These are phyloP conservation scores for Lutraria rhynchaena DNA, from an alignment of 1,140 invertebrate species.

Conservation along the genomic window DNA sequence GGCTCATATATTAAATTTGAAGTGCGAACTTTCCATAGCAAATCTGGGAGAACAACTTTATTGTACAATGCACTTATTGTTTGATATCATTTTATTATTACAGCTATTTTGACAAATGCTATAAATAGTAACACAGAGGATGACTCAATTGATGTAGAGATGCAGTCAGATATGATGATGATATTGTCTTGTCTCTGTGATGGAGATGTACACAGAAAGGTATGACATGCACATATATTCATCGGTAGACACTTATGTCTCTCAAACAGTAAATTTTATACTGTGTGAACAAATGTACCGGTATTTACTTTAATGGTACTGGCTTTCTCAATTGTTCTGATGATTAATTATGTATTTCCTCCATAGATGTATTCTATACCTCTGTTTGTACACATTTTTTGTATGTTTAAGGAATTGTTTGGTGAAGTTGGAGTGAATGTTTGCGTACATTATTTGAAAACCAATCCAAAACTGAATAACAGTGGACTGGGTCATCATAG, in stretches of 20 bases:
- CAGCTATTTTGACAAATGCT: slow-evolving; percentile 76
- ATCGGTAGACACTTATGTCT: too few relatives aligned
- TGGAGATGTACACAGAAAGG: slow-evolving; percentile 81
- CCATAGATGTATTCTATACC: too few relatives aligned
- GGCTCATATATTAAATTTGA: too few relatives aligned
- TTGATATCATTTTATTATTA: slow-evolving; percentile 8
- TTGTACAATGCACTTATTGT: too few relatives aligned
- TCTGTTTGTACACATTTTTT: not conserved
- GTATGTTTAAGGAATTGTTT: slow-evolving; percentile 78
- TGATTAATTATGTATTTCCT: not conserved
- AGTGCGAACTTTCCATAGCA: too few relatives aligned
- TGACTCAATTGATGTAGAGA: slow-evolving; percentile 81
- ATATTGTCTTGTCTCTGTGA: slow-evolving; percentile 81
- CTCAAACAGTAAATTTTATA: too few relatives aligned
- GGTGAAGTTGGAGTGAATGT: slow-evolving; percentile 80
- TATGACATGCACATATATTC: too few relatives aligned
- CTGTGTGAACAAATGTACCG: too few relatives aligned
- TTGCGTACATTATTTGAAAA: slow-evolving; percentile 77
- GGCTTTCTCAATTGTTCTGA: not conserved
- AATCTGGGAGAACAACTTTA: too few relatives aligned
- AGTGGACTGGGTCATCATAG: slow-evolving; percentile 81
- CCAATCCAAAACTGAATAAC: slow-evolving; percentile 76
- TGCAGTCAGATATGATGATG: slow-evolving; percentile 81
- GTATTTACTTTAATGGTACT: not conserved
- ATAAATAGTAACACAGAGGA: slow-evolving; percentile 71